A percentile compares a stretch with the other conserved stretches of the same genome.
These are phyloP conservation scores for Linnaemya tessellans DNA, from an alignment of 2,888 invertebrate species.

Conservation along the genomic window DNA sequence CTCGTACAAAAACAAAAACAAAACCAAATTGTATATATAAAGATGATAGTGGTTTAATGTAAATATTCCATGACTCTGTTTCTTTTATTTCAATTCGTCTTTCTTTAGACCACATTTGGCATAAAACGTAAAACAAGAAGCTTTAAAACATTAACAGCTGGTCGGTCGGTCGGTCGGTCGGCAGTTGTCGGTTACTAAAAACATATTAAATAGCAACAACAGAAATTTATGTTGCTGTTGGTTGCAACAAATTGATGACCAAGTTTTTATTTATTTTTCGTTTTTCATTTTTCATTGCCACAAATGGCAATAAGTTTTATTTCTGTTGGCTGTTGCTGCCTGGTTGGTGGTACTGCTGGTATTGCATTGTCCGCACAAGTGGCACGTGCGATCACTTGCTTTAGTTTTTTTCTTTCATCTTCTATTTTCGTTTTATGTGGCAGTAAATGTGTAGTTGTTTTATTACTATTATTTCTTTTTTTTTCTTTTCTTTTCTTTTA, in stretches of 20 bases:
- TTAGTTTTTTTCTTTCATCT: slow-evolving; percentile 61
- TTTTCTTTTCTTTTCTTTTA: too few species aligned
- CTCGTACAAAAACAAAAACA: too few species aligned
- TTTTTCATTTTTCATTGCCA: slow-evolving; percentile 67
- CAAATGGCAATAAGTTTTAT: slow-evolving; percentile 57
- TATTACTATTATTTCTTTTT: too few species aligned
- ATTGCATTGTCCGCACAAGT: slow-evolving; percentile 57
- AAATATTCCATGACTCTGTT: slow-evolving; percentile 49
- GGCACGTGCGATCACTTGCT: slow-evolving; percentile 72
- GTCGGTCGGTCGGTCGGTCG: neutral
- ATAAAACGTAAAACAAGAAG: slow-evolving; percentile 70
- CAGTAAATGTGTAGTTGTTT: slow-evolving; percentile 36
- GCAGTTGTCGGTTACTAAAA: slow-evolving; percentile 36
- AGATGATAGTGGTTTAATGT: slow-evolving; percentile 40
- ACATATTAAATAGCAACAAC: slow-evolving; percentile 38
- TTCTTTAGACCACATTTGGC: slow-evolving; percentile 55
- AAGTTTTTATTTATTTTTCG: slow-evolving; percentile 60
- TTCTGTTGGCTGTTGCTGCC: slow-evolving; percentile 12
- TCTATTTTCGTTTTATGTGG: slow-evolving; percentile 42
- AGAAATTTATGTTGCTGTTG: slow-evolving; percentile 54
- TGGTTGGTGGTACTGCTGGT: neutral
- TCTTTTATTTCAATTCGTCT: slow-evolving; percentile 40
- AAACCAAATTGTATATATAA: neutral
- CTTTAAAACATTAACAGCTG: slow-evolving; percentile 65
- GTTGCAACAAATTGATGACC: slow-evolving; percentile 71